Evolutionary conservation across 2,797 vertebrate genomes (phyloP).

Genomic region (Chiloscyllium punctatum): DNA sequence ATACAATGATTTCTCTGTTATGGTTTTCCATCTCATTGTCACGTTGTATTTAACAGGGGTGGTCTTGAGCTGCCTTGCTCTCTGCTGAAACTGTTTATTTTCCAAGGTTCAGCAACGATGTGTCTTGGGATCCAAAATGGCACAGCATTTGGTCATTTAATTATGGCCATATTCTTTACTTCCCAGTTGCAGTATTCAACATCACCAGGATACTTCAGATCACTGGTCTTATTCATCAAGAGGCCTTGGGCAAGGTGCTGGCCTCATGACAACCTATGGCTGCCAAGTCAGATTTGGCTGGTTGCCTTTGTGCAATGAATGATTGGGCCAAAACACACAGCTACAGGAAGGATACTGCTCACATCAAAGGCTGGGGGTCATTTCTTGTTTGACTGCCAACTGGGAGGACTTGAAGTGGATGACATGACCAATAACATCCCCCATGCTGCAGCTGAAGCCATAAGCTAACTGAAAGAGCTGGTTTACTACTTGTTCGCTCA

Average conservation of each 20-base stretch:
- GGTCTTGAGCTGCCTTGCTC: neutral
- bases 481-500: neutral
- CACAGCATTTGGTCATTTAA: neutral
- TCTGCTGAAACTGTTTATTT: neutral
- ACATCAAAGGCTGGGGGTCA: neutral
- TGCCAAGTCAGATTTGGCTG: conserved; percentile 2
- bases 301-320: neutral
- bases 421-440: neutral
- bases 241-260: neutral
- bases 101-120: neutral
- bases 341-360: neutral
- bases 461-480: neutral
- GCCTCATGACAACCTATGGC: neutral
- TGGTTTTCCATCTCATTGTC: conserved; percentile 77
- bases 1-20: conserved; percentile 94
- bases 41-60: neutral
- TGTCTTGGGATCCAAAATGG: neutral
- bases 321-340: neutral
- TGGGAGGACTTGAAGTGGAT: neutral
- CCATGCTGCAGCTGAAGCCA: neutral
- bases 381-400: neutral
- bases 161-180: neutral
- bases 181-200: neutral
- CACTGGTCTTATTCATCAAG: neutral
- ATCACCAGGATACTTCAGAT: neutral